Base-by-base conservation (phyloP, 2,888 invertebrate species). In the Gastrophysa polygoni region DNA sequence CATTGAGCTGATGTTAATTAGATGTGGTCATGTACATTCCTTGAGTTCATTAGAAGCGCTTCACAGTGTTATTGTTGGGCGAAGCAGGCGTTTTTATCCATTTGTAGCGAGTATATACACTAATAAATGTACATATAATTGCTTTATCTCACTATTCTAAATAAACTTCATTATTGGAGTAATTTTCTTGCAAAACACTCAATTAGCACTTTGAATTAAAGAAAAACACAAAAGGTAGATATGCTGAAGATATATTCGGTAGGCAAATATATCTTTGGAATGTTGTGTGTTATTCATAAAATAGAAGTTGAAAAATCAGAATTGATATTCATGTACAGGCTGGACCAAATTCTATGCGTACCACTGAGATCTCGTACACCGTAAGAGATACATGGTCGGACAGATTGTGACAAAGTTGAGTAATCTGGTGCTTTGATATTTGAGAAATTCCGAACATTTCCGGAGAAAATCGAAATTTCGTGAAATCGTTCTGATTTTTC, bases 61-160 rank as follows among this genome's bases (percentile, higher is more conserved):
- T 38, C 20, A 17, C 16, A 24, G 50, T 59, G 59, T 63, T 63
- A 59, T 52, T 57, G 51, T 57, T 63, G 51, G 58, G 60, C 58
- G 57, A 58, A 43, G 49, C 57, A 61, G 59, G 62, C 57, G 46
- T 63, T 63, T 58, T 46, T 49, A 58, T 58, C 55, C 61, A 68
- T 66, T 63, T 56, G 59, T 54, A 64, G 67, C 69, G 69, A 70
- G 69, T 71, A 71, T 71, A 66, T 70, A 71, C 71, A 71, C 70
- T 60, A 58, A 61, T 10, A 67, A 62, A 64, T 63, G 57, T 57
- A 64, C 67, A 64, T 63, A 61, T 67, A 57, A 34, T 50, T 43
- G 61, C 59, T 59, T 56, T 63, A 63, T 63, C 50, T 59, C 59
- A 20, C 17, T 63, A 63, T 58, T 52, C 61, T 63, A 44, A 56